Evolutionary conservation across 92 coral and sea anemone genomes (phyloP).

Genomic region (Palythoa grandiflora): DNA sequence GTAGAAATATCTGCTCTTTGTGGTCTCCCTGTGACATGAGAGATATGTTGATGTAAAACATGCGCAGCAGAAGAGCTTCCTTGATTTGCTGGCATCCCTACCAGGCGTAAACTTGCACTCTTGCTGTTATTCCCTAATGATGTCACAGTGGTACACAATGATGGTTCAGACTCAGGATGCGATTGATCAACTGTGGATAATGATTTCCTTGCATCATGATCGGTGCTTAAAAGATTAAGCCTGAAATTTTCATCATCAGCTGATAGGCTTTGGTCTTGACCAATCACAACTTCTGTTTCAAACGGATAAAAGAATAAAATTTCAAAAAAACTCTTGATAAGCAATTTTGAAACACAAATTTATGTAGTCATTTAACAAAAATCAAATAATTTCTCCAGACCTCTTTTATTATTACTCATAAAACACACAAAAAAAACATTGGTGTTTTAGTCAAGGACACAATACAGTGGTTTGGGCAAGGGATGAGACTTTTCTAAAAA

Average conservation of each 20-base stretch:
- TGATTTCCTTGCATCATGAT: background rate
- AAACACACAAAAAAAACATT: no score
- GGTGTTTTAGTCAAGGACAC: no score
- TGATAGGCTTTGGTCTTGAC: background rate
- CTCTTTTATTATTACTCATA: no score
- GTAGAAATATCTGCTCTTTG: constrained; percentile 17
- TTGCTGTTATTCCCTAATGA: background rate
- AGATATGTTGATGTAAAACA: background rate
- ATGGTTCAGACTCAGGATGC: background rate
- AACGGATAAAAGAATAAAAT: background rate
- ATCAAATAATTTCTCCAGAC: no score
- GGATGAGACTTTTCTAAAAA: no score
- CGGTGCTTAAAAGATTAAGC: no score
- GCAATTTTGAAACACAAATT: background rate
- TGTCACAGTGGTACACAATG: background rate
- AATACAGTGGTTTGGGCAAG: no score
- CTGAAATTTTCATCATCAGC: background rate
- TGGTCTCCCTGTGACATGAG: constrained; percentile 24
- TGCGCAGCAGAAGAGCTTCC: constrained; percentile 4
- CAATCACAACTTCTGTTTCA: background rate
- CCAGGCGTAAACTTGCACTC: background rate
- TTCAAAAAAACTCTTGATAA: background rate
- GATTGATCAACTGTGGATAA: background rate
- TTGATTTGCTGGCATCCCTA: background rate
- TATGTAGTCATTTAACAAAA: no score